Evolutionary conservation across 30 jellyfish, hydroid and myxozoan species (phyloP).

Genomic region (Cassiopea xamachana): DNA sequence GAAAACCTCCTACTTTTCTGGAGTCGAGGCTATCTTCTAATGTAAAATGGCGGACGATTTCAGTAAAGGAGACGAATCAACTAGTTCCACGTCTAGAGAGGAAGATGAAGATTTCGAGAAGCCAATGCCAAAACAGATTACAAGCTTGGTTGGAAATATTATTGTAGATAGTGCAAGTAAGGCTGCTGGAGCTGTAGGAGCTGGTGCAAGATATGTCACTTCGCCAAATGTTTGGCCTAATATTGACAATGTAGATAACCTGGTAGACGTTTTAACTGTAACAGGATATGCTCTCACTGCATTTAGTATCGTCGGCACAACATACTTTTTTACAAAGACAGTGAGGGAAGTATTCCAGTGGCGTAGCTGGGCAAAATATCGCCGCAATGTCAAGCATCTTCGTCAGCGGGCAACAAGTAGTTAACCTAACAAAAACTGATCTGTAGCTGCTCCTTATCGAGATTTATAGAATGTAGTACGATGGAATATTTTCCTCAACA

Average conservation of each 20-base stretch:
- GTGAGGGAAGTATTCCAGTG: conserved; percentile 69
- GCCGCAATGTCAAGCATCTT: background rate
- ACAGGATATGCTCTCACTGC: conserved; percentile 76
- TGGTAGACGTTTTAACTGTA: conserved; percentile 58
- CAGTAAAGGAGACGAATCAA: background rate
- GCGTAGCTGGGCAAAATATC: conserved; percentile 60
- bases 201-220: conserved; percentile 53
- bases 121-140: conserved; percentile 71
- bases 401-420: background rate
- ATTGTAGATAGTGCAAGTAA: conserved; percentile 57
- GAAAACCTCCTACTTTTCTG: background rate
- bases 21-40: background rate
- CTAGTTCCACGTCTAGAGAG: background rate
- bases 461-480: no score
- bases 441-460: no score
- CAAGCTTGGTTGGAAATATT: conserved; percentile 47
- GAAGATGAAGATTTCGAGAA: conserved; percentile 29
- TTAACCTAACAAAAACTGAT: no score
- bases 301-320: conserved; percentile 63
- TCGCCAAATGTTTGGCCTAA: conserved; percentile 74
- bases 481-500: no score
- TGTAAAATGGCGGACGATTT: conserved; percentile 32
- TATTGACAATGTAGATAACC: conserved; percentile 69
- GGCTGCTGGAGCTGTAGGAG: conserved; percentile 62
- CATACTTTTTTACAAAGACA: conserved; percentile 57